Conservation (phyloP, 2,888 invertebrate species). For the Hypolimnas misippus region DNA sequence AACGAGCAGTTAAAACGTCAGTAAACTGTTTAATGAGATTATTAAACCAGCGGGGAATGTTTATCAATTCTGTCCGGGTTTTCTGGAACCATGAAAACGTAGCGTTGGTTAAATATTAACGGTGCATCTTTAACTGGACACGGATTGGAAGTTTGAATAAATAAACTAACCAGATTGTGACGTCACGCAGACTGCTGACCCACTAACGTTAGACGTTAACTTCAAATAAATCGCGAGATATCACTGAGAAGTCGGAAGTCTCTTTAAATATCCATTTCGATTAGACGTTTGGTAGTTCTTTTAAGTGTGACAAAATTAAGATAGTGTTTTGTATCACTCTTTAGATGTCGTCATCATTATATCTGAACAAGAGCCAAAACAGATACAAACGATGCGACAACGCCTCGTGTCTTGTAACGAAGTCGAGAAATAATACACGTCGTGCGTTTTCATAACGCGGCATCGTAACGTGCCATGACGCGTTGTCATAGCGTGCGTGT, state of each 20-base stretch:
- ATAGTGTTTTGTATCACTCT: not conserved
- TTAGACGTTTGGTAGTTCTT: slow-evolving; percentile 7
- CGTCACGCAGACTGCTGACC: slow-evolving; percentile 40
- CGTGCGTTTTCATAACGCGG: too few species aligned
- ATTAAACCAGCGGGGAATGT: slow-evolving; percentile 58
- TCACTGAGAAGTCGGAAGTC: slow-evolving; percentile 22
- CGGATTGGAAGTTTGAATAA: slow-evolving; percentile 38
- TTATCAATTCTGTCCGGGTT: slow-evolving; percentile 45
- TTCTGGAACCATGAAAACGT: slow-evolving; percentile 28
- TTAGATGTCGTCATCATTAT: too few species aligned
- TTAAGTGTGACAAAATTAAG: not conserved
- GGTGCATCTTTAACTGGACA: slow-evolving; percentile 36
- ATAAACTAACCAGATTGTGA: slow-evolving; percentile 39
- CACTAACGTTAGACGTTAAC: slow-evolving; percentile 28
- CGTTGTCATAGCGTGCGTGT: too few species aligned
- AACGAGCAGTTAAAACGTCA: slow-evolving; percentile 70
- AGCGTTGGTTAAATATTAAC: slow-evolving; percentile 38
- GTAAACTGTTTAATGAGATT: slow-evolving; percentile 74
- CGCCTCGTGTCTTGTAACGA: too few species aligned
- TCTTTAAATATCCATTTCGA: slow-evolving; percentile 13
- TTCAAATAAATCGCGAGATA: slow-evolving; percentile 25
- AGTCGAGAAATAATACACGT: too few species aligned
- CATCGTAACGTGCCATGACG: too few species aligned
- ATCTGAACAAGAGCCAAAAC: too few species aligned
- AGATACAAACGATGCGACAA: too few species aligned